Percentiles rank a stretch among this genome's conserved stretches.
Evolutionary conservation across 2,113 vertebrate genomes (phyloP).

Genomic region (Apodemus speciosus): DNA sequence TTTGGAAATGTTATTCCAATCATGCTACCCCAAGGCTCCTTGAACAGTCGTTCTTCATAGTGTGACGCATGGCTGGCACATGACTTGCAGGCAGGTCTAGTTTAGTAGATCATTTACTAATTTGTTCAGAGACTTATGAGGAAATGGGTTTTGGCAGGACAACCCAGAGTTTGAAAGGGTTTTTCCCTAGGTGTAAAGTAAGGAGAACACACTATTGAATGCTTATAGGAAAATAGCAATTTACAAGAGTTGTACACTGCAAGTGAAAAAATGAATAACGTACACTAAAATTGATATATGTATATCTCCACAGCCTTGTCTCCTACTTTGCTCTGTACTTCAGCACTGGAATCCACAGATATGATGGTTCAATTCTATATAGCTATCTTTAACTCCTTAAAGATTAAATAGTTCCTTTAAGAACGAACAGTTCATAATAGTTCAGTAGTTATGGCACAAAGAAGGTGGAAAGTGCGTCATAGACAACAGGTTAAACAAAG

Average conservation of each 20-base stretch:
- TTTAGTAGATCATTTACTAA: constrained; percentile 66
- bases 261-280: not conserved
- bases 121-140: not conserved
- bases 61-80: not conserved
- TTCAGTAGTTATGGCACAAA: constrained; percentile 18
- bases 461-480: not conserved
- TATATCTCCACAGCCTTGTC: not conserved
- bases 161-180: not conserved
- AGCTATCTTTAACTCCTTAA: not conserved
- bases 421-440: not conserved
- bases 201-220: not conserved
- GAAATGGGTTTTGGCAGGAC: not conserved
- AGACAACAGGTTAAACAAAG: not conserved
- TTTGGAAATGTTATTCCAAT: not conserved
- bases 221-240: not conserved
- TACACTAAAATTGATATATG: not conserved
- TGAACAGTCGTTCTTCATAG: constrained; percentile 56
- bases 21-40: not conserved
- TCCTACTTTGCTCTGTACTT: not conserved
- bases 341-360: not conserved
- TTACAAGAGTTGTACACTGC: not conserved
- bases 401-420: not conserved
- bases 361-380: not conserved
- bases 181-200: not conserved
- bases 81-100: constrained; percentile 66